phyloP scores from a whole-genome alignment of 2,113 vertebrate species.

The human region DNA sequence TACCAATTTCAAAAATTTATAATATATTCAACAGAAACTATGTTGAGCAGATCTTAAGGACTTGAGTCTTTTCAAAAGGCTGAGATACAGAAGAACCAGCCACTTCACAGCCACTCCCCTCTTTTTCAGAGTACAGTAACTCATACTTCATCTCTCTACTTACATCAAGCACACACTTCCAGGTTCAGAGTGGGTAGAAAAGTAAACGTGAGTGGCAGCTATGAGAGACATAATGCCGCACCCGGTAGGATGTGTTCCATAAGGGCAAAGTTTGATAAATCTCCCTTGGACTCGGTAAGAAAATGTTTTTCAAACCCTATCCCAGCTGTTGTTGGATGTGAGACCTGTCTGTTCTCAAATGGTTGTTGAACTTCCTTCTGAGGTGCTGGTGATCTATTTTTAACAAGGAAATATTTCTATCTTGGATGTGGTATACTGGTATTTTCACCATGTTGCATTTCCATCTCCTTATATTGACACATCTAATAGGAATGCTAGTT shows the following conservation, averaged over 20 bases:
- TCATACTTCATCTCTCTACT: background rate
- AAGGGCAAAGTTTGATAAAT: background rate
- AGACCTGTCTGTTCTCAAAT: background rate
- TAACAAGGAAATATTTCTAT: background rate
- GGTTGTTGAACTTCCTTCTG: too few species aligned
- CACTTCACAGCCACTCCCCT: background rate
- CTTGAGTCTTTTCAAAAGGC: background rate
- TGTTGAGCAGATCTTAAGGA: background rate
- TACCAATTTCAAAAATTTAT: background rate
- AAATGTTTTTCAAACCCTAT: background rate
- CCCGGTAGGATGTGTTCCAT: background rate
- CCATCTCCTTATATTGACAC: background rate
- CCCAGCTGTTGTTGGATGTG: background rate
- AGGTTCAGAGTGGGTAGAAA: background rate
- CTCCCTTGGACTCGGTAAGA: background rate
- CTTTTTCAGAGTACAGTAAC: background rate
- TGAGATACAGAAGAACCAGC: background rate
- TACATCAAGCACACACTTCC: background rate
- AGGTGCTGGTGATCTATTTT: background rate
- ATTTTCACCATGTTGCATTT: background rate
- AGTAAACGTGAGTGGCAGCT: background rate
- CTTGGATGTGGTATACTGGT: too few species aligned
- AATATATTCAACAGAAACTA: background rate
- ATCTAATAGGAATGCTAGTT: background rate
- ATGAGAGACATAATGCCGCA: background rate